Evolutionary conservation across 2,888 invertebrate genomes (phyloP), one percentile per base, ranked within the genome.

Genomic region (Chaetoderma sp.): DNA sequence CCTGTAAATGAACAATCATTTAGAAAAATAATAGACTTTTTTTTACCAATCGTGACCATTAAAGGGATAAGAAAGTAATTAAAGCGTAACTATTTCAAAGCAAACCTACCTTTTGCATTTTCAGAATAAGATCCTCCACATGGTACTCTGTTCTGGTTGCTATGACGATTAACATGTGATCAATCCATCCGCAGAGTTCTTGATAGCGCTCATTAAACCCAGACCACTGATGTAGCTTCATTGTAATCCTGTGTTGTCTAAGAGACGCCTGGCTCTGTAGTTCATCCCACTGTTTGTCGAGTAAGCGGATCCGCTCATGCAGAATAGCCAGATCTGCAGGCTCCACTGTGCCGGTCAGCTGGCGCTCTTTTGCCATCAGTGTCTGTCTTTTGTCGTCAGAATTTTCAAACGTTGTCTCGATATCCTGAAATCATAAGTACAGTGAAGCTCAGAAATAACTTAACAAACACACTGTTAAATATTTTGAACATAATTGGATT

Each of bases 221-320:
- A 1, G 77, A 68, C 83, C 83, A 83, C 28, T 74, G 70, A 50
- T 73, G 73, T 67, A 83, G 76, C 5, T 73, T 76, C 55, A 80
- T 78, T n/a, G 72, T 68, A 47, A 82, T 74, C 10, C 77, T 66
- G 62, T 80, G 78, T 32, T 70, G 74, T 4, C 80, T 67, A 27
- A 78, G 60, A 6, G 64, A 61, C 6, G 81, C 76, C 70, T 84
- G 84, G 47, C 76, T 76, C 33, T 69, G 70, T 5, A 83, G 71
- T 68, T 85, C 85, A 45, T 79, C 77, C 85, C 84, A 85, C 68
- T 84, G 84, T 70, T 84, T 85, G 72, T 80, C 78, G 13, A 85
- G 75, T 45, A 85, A 77, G 10, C 75, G 67, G 25, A 83, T 79
- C 27, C 85, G 73, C 67, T 85, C 82, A 55, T 78, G 79, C 28